Conservation (phyloP, 2,888 invertebrate genomes). For the Deilephila elpenor region DNA sequence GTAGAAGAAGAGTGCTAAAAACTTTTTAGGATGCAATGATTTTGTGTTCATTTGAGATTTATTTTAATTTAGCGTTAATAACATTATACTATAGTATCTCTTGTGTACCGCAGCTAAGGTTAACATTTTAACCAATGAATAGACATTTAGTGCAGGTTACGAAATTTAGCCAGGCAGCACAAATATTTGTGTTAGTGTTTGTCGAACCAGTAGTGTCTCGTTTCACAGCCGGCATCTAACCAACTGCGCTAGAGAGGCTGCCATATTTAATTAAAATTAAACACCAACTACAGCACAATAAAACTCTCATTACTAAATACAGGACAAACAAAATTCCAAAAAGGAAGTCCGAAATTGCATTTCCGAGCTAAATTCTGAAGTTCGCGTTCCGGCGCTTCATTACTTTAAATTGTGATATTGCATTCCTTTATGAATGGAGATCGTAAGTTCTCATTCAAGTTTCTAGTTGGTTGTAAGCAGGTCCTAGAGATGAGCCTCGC, state of each 20-base stretch:
- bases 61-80: background rate
- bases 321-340: background rate
- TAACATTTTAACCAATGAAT: too few relatives aligned
- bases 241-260: too few relatives aligned
- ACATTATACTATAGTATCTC: too few relatives aligned
- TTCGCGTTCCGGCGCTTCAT: slow-evolving; percentile 35
- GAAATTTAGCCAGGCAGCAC: too few relatives aligned
- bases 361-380: slow-evolving; percentile 14
- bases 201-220: too few relatives aligned
- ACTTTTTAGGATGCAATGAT: background rate
- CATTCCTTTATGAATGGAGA: slow-evolving; percentile 45
- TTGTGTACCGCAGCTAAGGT: too few relatives aligned
- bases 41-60: background rate
- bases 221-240: too few relatives aligned
- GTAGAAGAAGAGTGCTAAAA: background rate
- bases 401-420: slow-evolving; percentile 41
- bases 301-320: background rate
- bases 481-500: slow-evolving; percentile 47
- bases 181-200: too few relatives aligned
- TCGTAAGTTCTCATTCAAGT: slow-evolving; percentile 50
- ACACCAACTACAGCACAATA: too few relatives aligned
- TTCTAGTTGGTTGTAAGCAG: slow-evolving; percentile 51
- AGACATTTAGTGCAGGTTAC: too few relatives aligned
- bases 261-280: too few relatives aligned
- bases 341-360: slow-evolving; percentile 17